Percentiles rank a stretch among this genome's conserved stretches.
Evolutionary conservation across 2,888 invertebrate genomes (phyloP).

Genomic region (Bugulina stolonifera): DNA sequence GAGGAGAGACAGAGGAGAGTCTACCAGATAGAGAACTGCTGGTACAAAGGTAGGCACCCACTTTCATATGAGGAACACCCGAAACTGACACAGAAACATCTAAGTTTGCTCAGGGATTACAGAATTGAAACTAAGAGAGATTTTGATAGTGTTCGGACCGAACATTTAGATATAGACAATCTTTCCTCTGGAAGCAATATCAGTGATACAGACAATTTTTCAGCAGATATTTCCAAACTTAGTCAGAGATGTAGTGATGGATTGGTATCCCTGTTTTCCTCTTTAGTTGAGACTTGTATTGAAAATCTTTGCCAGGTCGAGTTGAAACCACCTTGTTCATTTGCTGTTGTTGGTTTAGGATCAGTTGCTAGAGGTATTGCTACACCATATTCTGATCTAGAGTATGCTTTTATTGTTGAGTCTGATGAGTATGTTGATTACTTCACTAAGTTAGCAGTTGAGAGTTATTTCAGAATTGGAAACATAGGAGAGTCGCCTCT

Average conservation of each 20-base stretch:
- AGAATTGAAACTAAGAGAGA: neutral
- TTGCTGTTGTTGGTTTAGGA: neutral
- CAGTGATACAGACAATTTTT: neutral
- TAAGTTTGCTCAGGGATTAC: neutral
- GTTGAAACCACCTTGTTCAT: neutral
- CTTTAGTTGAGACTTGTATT: neutral
- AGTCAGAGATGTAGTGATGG: neutral
- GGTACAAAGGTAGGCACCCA: slow-evolving; percentile 1
- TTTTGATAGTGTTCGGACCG: neutral
- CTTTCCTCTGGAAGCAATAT: neutral
- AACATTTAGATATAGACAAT: neutral
- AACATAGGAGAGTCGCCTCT: neutral
- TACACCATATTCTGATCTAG: neutral
- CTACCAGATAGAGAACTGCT: neutral
- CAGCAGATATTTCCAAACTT: neutral
- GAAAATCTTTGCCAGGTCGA: neutral
- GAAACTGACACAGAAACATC: neutral
- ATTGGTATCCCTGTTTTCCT: neutral
- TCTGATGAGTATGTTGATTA: neutral
- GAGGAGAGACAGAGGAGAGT: neutral
- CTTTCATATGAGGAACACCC: neutral
- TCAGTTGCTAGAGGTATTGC: neutral
- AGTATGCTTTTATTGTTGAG: neutral
- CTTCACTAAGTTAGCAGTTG: neutral
- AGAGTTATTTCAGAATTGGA: slow-evolving; percentile 2